phyloP scores from a whole-genome alignment of 2,113 vertebrate species.

The Rutilus rutilus region DNA sequence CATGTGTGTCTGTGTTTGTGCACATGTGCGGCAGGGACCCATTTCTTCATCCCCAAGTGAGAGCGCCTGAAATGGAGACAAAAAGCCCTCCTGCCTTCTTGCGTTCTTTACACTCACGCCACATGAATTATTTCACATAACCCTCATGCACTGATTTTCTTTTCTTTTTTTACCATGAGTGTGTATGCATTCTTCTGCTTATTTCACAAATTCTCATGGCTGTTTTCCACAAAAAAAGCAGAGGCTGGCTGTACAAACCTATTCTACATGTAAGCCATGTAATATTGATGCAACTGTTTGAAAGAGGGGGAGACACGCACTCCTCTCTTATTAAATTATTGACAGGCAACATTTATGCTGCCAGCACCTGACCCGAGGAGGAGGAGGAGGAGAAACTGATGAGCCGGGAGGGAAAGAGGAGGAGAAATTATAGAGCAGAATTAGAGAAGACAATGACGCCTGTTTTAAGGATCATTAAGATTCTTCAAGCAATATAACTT shows the following conservation, averaged over 20 bases:
- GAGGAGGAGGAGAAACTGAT: constrained; percentile 18
- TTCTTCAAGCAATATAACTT: not conserved
- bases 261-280: constrained; percentile 53
- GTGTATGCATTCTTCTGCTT: not conserved
- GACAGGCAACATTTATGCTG: constrained; percentile 70
- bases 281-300: constrained; percentile 72
- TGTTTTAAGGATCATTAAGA: not conserved
- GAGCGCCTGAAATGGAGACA: constrained; percentile 26
- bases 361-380: constrained; percentile 59
- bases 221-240: constrained; percentile 19
- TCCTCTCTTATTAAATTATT: constrained; percentile 74
- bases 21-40: constrained; percentile 38
- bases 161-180: too few species aligned
- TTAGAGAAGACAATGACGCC: not conserved
- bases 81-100: constrained; percentile 7
- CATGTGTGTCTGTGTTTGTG: not conserved
- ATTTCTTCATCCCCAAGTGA: not conserved
- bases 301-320: constrained; percentile 56
- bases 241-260: not conserved
- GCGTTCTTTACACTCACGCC: not conserved
- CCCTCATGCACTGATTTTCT: not conserved
- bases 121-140: constrained; percentile 40
- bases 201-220: constrained; percentile 45
- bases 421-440: not conserved
- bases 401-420: constrained; percentile 1